phyloP scores from a whole-genome alignment of 2,113 vertebrate species.

The Pluvianellus socialis region DNA sequence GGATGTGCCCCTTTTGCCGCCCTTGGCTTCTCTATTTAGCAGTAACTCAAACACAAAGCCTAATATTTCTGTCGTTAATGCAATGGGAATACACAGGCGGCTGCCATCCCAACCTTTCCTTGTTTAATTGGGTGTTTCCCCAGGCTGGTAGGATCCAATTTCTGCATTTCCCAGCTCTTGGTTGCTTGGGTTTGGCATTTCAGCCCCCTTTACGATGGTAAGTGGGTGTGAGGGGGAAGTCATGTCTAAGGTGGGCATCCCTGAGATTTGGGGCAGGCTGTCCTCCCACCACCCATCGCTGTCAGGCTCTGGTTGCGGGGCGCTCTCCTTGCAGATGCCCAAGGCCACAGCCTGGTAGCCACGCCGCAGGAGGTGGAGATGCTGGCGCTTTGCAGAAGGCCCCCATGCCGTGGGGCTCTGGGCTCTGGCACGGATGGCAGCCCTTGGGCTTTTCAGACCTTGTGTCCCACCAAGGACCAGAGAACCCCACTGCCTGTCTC shows the following conservation, averaged over 20 bases:
- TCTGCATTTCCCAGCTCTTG: not conserved
- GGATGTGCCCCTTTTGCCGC: not conserved
- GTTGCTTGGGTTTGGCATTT: not conserved
- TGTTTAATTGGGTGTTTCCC: not conserved
- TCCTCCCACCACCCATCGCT: fast-evolving
- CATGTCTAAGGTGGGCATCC: fast-evolving
- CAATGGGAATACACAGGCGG: fast-evolving
- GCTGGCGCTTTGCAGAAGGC: not conserved
- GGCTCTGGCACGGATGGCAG: not conserved
- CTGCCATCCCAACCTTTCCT: not conserved
- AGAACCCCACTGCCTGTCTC: not conserved
- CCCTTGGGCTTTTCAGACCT: not conserved
- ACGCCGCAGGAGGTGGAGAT: fast-evolving
- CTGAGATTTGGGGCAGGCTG: not conserved
- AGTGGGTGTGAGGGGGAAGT: fast-evolving
- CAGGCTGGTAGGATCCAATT: not conserved
- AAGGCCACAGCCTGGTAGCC: not conserved
- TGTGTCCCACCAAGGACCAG: fast-evolving
- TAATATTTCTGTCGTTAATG: fast-evolving
- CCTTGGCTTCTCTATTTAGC: not conserved
- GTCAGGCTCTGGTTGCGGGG: not conserved
- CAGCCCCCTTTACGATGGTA: fast-evolving
- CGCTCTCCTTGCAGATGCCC: not conserved
- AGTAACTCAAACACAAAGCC: not conserved
- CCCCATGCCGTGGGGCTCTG: fast-evolving